Base-by-base conservation (phyloP, 2,888 invertebrate species). In the Bruchidius siliquastri region DNA sequence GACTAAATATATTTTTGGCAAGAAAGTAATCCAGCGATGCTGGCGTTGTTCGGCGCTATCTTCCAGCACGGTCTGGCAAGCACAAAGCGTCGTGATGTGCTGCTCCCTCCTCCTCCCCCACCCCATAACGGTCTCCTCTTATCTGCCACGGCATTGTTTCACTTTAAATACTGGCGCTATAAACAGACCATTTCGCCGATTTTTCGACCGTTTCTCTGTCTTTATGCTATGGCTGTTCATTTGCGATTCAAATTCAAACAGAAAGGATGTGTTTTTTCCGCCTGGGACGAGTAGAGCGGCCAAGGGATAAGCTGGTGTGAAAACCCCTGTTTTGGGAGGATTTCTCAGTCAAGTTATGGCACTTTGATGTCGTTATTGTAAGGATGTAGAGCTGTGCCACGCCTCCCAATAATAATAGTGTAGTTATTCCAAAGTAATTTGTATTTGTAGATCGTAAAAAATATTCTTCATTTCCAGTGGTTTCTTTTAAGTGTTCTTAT, bases 51-150 rank as follows among this genome's bases (percentile, higher is more conserved):
- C 49, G 75, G 69, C 76, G 78, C 78, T 81, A 81, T 80, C 81
- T 80, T 74, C 21, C 68, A 77, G 75, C 79, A 80, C 81, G 79
- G 80, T 81, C 81, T 80, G 77, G 78, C 78, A 77, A 74, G 74
- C 79, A 81, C 77, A 78, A 79, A 76, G 76, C 71, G 32, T 72
- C 49, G 74, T 70, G 74, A 70, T 74, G 73, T 76, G 74, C 73
- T 74, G 66, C 72, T 21, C 66, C 49, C 74, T 72, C 71, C 75
- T 10, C 1, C 68, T 71, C 20, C 70, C 70, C 49, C 67, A 30
- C 72, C 26, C 21, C 68, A 68, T 68, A 71, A 68, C 49, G 71
- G 49, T 72, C 72, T 71, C 72, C 71, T 72, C 74, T 71, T 74
- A 72, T 72, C 72, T 74, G 72, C 72, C 72, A 68, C 71, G 68